Conservation (phyloP, 2,888 invertebrate genomes). For the Xestobium rufovillosum region DNA sequence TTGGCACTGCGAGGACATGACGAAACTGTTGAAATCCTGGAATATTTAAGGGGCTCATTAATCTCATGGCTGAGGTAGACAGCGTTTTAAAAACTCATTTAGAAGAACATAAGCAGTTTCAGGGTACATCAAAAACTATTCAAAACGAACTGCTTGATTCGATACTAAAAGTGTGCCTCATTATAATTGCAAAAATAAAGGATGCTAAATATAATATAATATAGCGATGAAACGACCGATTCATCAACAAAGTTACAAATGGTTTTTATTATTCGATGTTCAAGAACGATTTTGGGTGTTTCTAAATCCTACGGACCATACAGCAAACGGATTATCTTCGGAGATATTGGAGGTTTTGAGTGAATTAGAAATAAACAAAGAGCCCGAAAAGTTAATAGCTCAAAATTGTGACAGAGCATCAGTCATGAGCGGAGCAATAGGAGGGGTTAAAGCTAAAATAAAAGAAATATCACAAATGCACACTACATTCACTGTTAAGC, state of each 20-base stretch:
- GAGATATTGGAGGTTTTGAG: slow-evolving; percentile 17
- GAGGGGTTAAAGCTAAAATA: slow-evolving; percentile 27
- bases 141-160: too few species aligned
- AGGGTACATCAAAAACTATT: too few species aligned
- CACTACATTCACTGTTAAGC: slow-evolving; percentile 26
- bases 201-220: too few species aligned
- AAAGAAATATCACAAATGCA: slow-evolving; percentile 20
- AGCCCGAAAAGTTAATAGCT: slow-evolving; percentile 24
- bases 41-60: too few species aligned
- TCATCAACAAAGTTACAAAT: slow-evolving; percentile 18
- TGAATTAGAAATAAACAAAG: slow-evolving; percentile 13
- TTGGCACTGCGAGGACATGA: too few species aligned
- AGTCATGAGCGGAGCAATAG: slow-evolving; percentile 23
- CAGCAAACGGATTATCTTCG: slow-evolving; percentile 15
- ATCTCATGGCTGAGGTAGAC: too few species aligned
- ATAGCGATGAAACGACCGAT: slow-evolving; percentile 27
- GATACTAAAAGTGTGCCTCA: too few species aligned
- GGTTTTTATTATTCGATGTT: slow-evolving; percentile 23
- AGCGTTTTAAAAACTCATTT: too few species aligned
- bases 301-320: slow-evolving; percentile 14
- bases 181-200: too few species aligned
- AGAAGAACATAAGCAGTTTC: too few species aligned
- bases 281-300: slow-evolving; percentile 25
- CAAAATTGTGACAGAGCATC: slow-evolving; percentile 31
- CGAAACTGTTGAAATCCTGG: too few species aligned